Conservation (phyloP, 1,140 invertebrate genomes). For the Thalassaphorura encarpata region DNA sequence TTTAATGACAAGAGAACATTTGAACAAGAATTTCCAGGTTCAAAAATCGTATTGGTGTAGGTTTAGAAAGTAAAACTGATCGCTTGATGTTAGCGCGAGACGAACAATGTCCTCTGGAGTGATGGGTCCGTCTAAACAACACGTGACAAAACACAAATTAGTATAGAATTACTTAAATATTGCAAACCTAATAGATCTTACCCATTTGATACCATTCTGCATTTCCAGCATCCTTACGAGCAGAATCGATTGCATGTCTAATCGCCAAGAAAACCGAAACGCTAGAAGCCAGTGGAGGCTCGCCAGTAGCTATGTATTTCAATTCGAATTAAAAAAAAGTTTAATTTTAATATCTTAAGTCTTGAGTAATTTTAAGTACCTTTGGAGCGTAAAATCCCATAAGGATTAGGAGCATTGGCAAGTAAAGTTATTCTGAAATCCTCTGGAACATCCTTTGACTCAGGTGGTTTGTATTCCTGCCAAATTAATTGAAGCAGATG, state of each 20-base stretch:
- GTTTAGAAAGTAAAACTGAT: slow-evolving; percentile 11
- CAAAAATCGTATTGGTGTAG: too few relatives aligned
- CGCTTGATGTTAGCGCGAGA: slow-evolving; percentile 5
- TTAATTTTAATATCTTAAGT: not conserved
- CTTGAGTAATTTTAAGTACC: slow-evolving; percentile 42
- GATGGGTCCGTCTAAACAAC: slow-evolving; percentile 22
- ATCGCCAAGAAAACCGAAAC: slow-evolving; percentile 56
- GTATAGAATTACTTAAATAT: too few relatives aligned
- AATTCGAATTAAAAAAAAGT: not conserved
- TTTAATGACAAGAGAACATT: too few relatives aligned
- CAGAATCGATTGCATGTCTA: slow-evolving; percentile 56
- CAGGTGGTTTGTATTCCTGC: slow-evolving; percentile 67
- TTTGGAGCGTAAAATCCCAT: slow-evolving; percentile 66
- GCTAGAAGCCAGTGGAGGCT: slow-evolving; percentile 62
- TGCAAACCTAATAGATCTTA: too few relatives aligned
- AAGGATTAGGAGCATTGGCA: slow-evolving; percentile 56
- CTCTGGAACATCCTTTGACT: slow-evolving; percentile 70
- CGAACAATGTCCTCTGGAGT: slow-evolving; percentile 25
- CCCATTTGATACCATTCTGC: slow-evolving; percentile 34
- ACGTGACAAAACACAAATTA: not conserved
- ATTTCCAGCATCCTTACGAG: slow-evolving; percentile 45
- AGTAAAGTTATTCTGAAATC: slow-evolving; percentile 67
- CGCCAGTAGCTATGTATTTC: slow-evolving; percentile 53
- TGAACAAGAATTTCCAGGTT: too few relatives aligned
- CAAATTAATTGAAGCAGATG: slow-evolving; percentile 11